Base-by-base conservation (phyloP, 2,113 vertebrate species). In the Etheostoma spectabile region DNA sequence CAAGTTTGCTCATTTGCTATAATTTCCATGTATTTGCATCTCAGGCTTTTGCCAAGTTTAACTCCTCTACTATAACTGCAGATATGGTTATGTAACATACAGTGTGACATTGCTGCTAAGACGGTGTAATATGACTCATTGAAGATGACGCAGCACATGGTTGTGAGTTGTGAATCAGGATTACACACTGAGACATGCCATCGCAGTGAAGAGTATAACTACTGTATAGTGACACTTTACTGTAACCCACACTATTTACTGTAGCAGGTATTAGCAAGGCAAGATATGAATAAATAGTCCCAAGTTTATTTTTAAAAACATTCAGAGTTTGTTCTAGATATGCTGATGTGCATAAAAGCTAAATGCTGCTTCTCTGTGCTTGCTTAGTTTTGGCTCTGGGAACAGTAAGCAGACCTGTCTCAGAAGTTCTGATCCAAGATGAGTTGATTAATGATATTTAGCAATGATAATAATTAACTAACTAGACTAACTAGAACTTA, bases 51-150 rank as follows among this genome's bases (percentile, higher is more conserved):
- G 52, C 78, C 22, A 10, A 65, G 49, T 78, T 57, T 13, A 48
- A 49, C 78, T 68, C 83, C 79, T 75, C 59, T 55, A 42, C 64
- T 74, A 2, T 64, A 76, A 60, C 86, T 86, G 90, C 87, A 88
- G 81, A 77, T 70, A 48, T 35, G 13, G 15, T 93, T 92, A 89
- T 87, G 82, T 90, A 86, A 92, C 73, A 75, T 82, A 76, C 69
- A 45, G 74, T 83, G 69, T 85, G 88, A 86, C 76, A 81, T 77
- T 77, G 79, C 84, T 85, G 79, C 84, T 85, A 52, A 87, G 70
- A 78, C 79, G 76, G 65, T 76, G 78, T 82, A 86, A 85, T 71
- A 69, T 91, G 88, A 92, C n/a, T 91, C 88, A 91, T 78, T 49
- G 48, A 51, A 74, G 82, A 89, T 88, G 88, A 86, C 65, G 81